phyloP scores from a whole-genome alignment of 2,113 vertebrate genomes.

The Noturus placidus region DNA sequence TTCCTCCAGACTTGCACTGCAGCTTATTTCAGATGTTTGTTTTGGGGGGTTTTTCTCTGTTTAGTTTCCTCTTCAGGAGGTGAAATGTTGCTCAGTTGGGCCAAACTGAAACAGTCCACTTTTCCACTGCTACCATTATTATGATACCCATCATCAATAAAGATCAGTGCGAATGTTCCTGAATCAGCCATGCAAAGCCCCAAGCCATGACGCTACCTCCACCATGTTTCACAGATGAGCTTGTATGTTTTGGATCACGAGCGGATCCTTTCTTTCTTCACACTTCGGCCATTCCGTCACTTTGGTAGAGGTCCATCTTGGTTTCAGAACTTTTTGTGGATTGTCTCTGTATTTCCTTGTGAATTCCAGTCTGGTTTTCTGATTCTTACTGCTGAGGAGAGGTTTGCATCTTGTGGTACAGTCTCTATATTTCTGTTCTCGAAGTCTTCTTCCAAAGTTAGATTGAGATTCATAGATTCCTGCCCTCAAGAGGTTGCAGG shows the following conservation, averaged over 20 bases:
- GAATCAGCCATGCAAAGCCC: background rate
- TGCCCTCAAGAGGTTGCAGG: background rate
- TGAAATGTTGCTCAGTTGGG: background rate
- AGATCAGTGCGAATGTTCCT: background rate
- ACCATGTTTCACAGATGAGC: too few species aligned
- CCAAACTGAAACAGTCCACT: background rate
- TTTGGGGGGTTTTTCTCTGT: background rate
- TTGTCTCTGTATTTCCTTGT: background rate
- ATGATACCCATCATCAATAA: background rate
- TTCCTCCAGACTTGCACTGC: background rate
- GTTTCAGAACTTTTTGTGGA: background rate
- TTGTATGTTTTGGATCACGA: background rate
- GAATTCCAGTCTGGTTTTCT: background rate
- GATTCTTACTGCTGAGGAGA: background rate
- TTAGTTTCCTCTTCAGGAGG: background rate
- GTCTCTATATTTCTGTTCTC: background rate
- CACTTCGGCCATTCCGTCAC: background rate
- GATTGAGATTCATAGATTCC: background rate
- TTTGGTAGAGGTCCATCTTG: background rate
- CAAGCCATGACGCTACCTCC: background rate
- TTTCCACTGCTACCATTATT: background rate
- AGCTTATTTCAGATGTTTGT: background rate
- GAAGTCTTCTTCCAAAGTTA: background rate
- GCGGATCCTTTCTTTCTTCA: background rate
- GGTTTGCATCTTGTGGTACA: background rate